Evolutionary conservation across 2,113 vertebrate species (phyloP), one percentile per base, ranked within the genome.

Genomic region (Bubo bubo): DNA sequence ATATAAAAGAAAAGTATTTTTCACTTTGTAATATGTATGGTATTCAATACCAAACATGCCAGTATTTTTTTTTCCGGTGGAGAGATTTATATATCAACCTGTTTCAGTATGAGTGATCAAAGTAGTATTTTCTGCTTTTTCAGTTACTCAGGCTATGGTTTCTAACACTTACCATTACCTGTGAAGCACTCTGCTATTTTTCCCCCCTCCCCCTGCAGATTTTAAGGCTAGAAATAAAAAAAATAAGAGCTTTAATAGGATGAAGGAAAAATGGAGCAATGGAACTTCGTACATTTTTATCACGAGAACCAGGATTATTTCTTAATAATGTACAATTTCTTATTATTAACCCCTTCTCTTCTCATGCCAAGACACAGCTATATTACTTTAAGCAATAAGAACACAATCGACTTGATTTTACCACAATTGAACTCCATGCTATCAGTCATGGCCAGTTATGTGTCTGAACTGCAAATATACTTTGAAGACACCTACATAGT

Each of bases 121-220:
- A 72, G 1, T 62, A 82, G 6, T 76, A 91, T 85, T 96, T 93
- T 92, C 93, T 88, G 94, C 50, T 71, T 92, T 95, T 96, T 94
- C 85, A 93, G 53, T 97, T 97, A 86, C 74, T 95, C 63, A 92
- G 45, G 37, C 95, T 97, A 77, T 72, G 50, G 30, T 87, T 92
- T 83, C 70, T 85, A 91, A 91, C n/a, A 73, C 86, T 89, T 95
- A 95, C 55, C 86, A 95, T 53, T 93, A 93, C 70, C 81, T 97
- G 93, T 97, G 93, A 98, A 94, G 91, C 79, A 95, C 60, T 96
- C 88, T 96, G 90, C 90, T 97, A 97, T 53, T 94, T 96, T 94
- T 94, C 83, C 86, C 92, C 91, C 27, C 50, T 55, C 8, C 7
- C 27, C 30, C 64, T 32, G 4, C 19, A 86, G 37, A 53, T n/a